Base-by-base conservation (phyloP, 1,140 invertebrate species). In the Drosophila burlai region DNA sequence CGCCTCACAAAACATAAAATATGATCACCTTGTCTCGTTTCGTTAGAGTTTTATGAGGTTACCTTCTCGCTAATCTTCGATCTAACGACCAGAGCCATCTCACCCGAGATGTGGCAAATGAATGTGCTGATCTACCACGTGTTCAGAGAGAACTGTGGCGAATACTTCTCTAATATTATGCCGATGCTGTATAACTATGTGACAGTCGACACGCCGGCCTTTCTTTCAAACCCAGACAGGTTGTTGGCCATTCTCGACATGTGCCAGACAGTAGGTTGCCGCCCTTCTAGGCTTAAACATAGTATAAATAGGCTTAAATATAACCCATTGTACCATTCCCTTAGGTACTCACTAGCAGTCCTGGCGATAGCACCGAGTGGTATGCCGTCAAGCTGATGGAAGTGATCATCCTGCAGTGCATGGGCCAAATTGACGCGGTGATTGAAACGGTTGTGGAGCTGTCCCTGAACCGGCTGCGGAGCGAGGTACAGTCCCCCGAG, bases 81-180 rank as follows among this genome's bases (percentile, higher is more conserved):
- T 93, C 94, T 99, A 62, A 99, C 98, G 3, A 95, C 96, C 16
- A 97, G 97, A 87, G 94, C 95, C 65, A 97, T 99, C 80, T 98
- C 98, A 1, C 94, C 96, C 46, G 97, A 98, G 84, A 98, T 99
- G 97, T 99, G 99, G 99, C 96, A 97, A 92, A 96, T 99, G 45
- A 95, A 99, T 71, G 97, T 98, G 91, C 94, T 98, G 72, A 95
- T 99, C 73, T 98, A 98, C 93, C 95, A 96, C 84, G 95, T 98
- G 60, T 99, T 99, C 89, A 96, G 98, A 93, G 98, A 98, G 86
- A 97, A 99, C 93, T 98, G 98, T 34, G 96, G 97, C 64, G 98
- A 99, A 93, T 99, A 99, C 94, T 99, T 99, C 92, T 97, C 96
- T 45, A 99, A 99, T 82, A 99, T 99, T 97, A 99, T 99, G 98